Evolutionary conservation across 2,113 vertebrate species (phyloP).

Genomic region (Leiothrix lutea): DNA sequence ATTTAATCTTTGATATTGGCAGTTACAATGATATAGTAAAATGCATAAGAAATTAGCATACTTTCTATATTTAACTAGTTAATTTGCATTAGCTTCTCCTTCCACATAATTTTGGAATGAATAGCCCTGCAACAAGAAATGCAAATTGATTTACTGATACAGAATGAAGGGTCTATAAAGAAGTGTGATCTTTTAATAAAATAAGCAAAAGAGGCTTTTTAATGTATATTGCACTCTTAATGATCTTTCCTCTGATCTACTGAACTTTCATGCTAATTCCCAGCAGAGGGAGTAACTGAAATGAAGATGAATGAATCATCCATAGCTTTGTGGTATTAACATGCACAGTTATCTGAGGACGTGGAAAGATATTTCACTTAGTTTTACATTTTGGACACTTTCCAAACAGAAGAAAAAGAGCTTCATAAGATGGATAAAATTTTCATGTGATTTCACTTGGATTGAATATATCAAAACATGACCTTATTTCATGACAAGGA

Average conservation of each 20-base stretch:
- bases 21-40: neutral
- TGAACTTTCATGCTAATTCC: neutral
- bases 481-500: neutral
- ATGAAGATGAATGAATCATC: neutral
- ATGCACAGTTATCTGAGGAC: neutral
- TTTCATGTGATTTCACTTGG: neutral
- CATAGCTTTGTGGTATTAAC: neutral
- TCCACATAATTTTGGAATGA: neutral
- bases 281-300: conserved; percentile 46
- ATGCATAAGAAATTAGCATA: neutral
- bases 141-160: neutral
- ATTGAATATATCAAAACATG: neutral
- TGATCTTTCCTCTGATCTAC: neutral
- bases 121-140: neutral
- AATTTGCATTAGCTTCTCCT: neutral
- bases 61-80: neutral
- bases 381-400: neutral
- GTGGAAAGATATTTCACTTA: neutral
- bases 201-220: neutral
- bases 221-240: neutral
- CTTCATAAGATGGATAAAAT: neutral
- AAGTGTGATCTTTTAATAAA: neutral
- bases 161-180: neutral
- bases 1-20: neutral
- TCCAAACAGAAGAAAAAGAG: neutral